A percentile compares a stretch with the other conserved stretches of the same genome.
Conservation (phyloP, 2,113 vertebrate genomes). For the Paedocypris sp. region DNA sequence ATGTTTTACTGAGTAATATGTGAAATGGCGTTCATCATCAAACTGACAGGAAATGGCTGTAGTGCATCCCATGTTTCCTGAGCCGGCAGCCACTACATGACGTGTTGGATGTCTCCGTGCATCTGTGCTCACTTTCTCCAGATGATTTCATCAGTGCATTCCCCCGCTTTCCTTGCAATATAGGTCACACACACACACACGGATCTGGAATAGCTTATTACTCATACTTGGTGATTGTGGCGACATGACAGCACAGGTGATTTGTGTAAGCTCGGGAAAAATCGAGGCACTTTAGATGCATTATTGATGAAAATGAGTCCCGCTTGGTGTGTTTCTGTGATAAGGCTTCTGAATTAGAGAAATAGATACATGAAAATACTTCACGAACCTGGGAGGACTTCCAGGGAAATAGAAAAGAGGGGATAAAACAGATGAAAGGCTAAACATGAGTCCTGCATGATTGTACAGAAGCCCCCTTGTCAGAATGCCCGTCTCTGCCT, state of each 20-base stretch:
- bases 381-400: neutral
- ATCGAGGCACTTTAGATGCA: conserved; percentile 17
- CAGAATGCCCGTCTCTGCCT: no score
- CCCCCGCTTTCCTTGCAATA: conserved; percentile 27
- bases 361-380: conserved; percentile 13
- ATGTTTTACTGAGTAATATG: no score
- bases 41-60: neutral
- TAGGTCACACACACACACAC: conserved; percentile 12
- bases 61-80: neutral
- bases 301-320: conserved; percentile 26
- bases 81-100: neutral
- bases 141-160: conserved; percentile 26
- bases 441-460: neutral
- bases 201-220: conserved; percentile 21
- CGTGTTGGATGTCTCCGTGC: conserved; percentile 4
- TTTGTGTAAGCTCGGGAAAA: conserved; percentile 12
- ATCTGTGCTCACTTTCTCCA: conserved; percentile 19
- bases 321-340: conserved; percentile 16
- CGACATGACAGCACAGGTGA: conserved; percentile 11
- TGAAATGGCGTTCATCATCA: no score
- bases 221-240: conserved; percentile 29
- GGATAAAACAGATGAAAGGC: neutral
- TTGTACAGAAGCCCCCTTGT: neutral
- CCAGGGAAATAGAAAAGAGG: neutral
- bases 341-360: conserved; percentile 10